Evolutionary conservation across 2,888 invertebrate species (phyloP), one percentile per base, ranked within the genome.

Genomic region (Meiosimyza platycephala): DNA sequence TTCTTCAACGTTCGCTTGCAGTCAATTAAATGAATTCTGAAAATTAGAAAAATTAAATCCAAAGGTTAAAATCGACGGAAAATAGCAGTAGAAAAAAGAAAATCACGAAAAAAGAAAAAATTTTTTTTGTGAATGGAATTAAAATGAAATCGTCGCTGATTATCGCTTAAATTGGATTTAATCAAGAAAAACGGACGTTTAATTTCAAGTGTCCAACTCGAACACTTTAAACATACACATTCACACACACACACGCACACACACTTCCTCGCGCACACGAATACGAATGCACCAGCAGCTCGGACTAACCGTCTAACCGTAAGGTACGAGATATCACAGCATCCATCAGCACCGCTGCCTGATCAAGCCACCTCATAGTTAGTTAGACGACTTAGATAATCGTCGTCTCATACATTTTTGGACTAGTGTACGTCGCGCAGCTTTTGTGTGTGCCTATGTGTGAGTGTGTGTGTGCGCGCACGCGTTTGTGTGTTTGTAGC

Each of bases 161-260:
- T 85, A 85, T 84, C 85, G 84, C 82, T 83, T 85, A 85, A 86
- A 86, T 86, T 86, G 84, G 82, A 84, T 86, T 86, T 85, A 85
- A 86, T 86, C 79, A 84, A 84, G 84, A 83, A 83, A 82, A 84
- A 83, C 81, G 79, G 81, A 81, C 80, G 80, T 82, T 83, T 84
- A 84, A 83, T 85, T 85, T 85, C 80, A 81, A 83, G 82, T 83
- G 81, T 78, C 48, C 70, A 70, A 33, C 50, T 33, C 51, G 59
- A 48, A 64, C 70, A 72, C 72, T 33, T 33, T 33, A 52, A 12
- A 57, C 67, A 55, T 54, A 64, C 40, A 60, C 40, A 60, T 16
- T 33, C 57, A 52, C 47, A 57, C 22, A 57, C 57, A 52, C 47
- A 57, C 22, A 57, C 55, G 22, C 22, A 66, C 22, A 66, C 16